Base-by-base conservation (phyloP, 2,888 invertebrate species). In the Sepiola atlantica region DNA sequence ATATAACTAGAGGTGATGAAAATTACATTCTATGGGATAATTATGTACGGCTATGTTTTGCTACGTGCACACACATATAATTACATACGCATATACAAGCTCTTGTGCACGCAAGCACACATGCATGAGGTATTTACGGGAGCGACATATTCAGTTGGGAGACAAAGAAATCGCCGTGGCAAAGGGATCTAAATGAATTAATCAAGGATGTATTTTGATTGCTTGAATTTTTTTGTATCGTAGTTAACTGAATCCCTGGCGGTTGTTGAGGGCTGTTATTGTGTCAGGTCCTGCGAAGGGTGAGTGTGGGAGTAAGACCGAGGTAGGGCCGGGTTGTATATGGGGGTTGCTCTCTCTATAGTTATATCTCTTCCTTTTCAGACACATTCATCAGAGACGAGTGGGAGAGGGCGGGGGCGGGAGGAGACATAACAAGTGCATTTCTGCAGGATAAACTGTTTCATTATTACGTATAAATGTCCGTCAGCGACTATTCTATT, bases 1-100 rank as follows among this genome's bases (percentile, higher is more conserved):
- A 45, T 91, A 91, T 91, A 77, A 77, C 77, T 77, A n/a, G n/a
- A 32, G n/a, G 77, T 77, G 77, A 77, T 77, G n/a, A 77, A n/a
- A 77, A 77, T 77, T 91, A 91, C 24, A 91, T 91, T 45, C 35
- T 91, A 45, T 21, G 3, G 35, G 45, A 35, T 24, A 35, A 24
- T 45, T 54, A n/a, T 54, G 28, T 55, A 35, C 55, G 28, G 45
- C 8, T 54, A 45, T 92, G 45, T 77, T 77, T 77, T 77, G 28
- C 35, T 12, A 14, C 54, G 3, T 45, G 28, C n/a, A 28, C n/a
- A 45, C 55, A 45, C n/a, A 92, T 92, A 18, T 45, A 55, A n/a
- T 28, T 54, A 16, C 18, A 54, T 54, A 45, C 55, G 45, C 45
- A 55, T 12, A 54, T 92, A 21, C 45, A 24, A 28, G 45, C 28